Percentiles rank a stretch among this genome's conserved stretches.
Conservation (phyloP, 2,113 vertebrate genomes). For the Hydrolagus affinis region DNA sequence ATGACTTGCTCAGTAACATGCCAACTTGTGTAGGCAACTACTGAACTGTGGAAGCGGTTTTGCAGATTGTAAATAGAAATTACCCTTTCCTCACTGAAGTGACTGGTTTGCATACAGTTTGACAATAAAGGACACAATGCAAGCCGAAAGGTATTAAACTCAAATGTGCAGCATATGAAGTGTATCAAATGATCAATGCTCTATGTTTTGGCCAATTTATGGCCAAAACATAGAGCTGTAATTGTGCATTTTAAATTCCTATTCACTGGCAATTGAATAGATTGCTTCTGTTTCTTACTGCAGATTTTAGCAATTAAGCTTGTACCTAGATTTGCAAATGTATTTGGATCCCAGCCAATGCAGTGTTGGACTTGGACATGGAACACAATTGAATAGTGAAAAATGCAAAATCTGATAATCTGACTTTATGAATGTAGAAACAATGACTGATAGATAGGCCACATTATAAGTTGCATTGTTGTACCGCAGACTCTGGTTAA, state of each 20-base stretch:
- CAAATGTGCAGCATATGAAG: neutral
- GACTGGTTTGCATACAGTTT: too few relatives aligned
- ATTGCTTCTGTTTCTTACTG: neutral
- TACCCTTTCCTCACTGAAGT: too few relatives aligned
- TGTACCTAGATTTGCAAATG: neutral
- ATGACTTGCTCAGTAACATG: too few relatives aligned
- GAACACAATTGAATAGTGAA: slow-evolving; percentile 5
- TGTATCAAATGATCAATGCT: neutral
- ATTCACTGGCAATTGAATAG: neutral
- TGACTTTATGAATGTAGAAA: slow-evolving; percentile 21
- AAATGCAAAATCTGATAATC: slow-evolving; percentile 19
- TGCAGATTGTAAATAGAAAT: too few relatives aligned
- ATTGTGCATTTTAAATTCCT: neutral
- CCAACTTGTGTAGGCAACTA: too few relatives aligned
- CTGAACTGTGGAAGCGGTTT: too few relatives aligned
- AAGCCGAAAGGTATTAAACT: too few relatives aligned
- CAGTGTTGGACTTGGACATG: slow-evolving; percentile 1
- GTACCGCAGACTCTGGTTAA: slow-evolving; percentile 16
- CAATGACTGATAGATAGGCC: neutral
- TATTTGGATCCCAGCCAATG: neutral
- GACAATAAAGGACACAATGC: too few relatives aligned
- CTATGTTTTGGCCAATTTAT: neutral
- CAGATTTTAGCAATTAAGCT: neutral
- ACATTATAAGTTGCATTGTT: slow-evolving; percentile 22
- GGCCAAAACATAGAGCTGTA: neutral